Base-by-base conservation (phyloP, 2,113 vertebrate species). In the Misgurnus mizolepis region DNA sequence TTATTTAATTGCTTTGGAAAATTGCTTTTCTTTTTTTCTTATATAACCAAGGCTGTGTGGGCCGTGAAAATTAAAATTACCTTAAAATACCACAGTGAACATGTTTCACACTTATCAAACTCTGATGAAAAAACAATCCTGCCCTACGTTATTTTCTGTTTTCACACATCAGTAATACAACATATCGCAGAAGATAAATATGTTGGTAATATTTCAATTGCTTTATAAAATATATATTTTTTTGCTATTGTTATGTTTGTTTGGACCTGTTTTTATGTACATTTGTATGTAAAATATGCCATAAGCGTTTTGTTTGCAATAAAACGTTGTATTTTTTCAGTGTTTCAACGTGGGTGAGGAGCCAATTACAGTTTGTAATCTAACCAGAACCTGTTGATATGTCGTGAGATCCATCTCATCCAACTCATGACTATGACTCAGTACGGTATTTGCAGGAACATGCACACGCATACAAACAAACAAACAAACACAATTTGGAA, bases 401-500 rank as follows among this genome's bases (percentile, higher is more conserved):
- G 56, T 70, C 67, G 12, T 79, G 66, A 79, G 64, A 18, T 45
- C 47, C 45, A 41, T 50, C 67, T 80, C 45, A 45, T 70, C 67
- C 76, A 67, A 40, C 62, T 41, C 76, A 34, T 14, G 39, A 65
- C 27, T 45, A 10, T 58, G 40, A 78, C 50, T 22, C 18, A 3
- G 27, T 34, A 34, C 27, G 1, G 66, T 17, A 9, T n/a, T n/a
- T 34, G 41, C 9, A 50, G 45, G 45, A 70, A 14, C 67, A 79
- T 41, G 22, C 55, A n/a, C 64, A 58, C 18, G 56, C 49, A 53
- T 60, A 53, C 76, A 41, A 45, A 0, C 67, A 73, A 50, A 0
- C 67, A 73, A 71, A 76, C 64, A 82, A 66, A 77, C 79, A 83
- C 56, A 73, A 60, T 77, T 7, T 79, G 50, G 11, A 53, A 7